phyloP scores from a whole-genome alignment of 2,797 vertebrate species.

The Iguana delicatissima region DNA sequence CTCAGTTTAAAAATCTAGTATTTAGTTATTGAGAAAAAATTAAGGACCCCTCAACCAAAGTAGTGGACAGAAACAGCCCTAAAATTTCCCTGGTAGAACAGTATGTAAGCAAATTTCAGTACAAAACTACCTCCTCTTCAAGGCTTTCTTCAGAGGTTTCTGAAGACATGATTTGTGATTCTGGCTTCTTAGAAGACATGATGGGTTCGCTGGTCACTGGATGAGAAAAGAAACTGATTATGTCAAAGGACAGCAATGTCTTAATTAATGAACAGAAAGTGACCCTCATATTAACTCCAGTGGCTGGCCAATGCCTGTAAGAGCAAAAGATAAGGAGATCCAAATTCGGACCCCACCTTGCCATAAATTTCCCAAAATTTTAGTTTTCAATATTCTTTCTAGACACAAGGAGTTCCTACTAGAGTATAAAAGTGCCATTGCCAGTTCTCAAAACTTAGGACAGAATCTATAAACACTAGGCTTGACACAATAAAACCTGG shows the following conservation, averaged over 20 bases:
- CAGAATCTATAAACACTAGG: too few species aligned
- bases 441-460: too few species aligned
- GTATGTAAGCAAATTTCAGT: neutral
- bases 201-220: slow-evolving; percentile 21
- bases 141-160: slow-evolving; percentile 37
- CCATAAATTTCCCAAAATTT: neutral
- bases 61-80: neutral
- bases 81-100: neutral
- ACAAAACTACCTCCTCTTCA: slow-evolving; percentile 18
- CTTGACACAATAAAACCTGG: too few species aligned
- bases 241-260: neutral
- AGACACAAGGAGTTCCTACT: neutral
- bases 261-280: neutral
- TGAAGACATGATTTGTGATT: neutral
- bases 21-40: too few species aligned
- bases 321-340: neutral
- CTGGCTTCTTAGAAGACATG: slow-evolving; percentile 28
- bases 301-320: too few species aligned
- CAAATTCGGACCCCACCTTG: neutral
- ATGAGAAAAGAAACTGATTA: neutral
- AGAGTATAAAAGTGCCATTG: neutral
- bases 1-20: too few species aligned
- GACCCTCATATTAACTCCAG: neutral
- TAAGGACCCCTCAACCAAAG: neutral
- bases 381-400: neutral